phyloP scores from a whole-genome alignment of 2,888 invertebrate genomes.

The Lomographa bimaculata region DNA sequence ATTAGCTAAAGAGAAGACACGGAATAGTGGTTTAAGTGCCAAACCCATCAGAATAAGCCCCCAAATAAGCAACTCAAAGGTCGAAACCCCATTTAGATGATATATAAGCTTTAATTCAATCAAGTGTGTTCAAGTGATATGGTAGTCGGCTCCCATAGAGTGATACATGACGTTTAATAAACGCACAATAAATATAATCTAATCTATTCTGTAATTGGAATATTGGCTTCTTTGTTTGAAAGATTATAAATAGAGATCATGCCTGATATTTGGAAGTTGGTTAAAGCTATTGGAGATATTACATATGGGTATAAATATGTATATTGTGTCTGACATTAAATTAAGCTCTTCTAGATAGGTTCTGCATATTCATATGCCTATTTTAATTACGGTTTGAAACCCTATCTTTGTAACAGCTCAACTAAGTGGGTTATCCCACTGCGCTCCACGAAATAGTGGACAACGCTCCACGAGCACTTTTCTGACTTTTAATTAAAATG shows the following conservation, averaged over 20 bases:
- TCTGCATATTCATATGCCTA: too few species aligned
- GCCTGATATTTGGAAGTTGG: slow-evolving; percentile 12
- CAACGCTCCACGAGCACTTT: too few species aligned
- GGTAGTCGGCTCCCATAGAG: slow-evolving; percentile 59
- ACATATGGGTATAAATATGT: too few species aligned
- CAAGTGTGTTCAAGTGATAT: slow-evolving; percentile 45
- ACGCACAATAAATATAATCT: slow-evolving; percentile 38
- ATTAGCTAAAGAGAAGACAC: too few species aligned
- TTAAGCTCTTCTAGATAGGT: too few species aligned
- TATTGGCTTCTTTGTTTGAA: slow-evolving; percentile 27
- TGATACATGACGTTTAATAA: slow-evolving; percentile 60
- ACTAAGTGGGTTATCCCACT: too few species aligned
- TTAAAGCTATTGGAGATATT: slow-evolving; percentile 11
- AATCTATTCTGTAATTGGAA: slow-evolving; percentile 38
- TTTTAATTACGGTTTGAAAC: too few species aligned
- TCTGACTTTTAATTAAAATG: too few species aligned
- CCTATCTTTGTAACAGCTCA: too few species aligned
- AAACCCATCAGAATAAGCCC: slow-evolving; percentile 31
- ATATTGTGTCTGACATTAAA: too few species aligned
- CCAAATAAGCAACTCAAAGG: slow-evolving; percentile 30
- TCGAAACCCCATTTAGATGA: slow-evolving; percentile 60
- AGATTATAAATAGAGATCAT: slow-evolving; percentile 15
- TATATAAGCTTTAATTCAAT: slow-evolving; percentile 71
- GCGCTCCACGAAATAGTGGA: too few species aligned
- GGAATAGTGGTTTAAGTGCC: too few species aligned